Conservation (phyloP, 1,140 invertebrate species). For the Thereuonema tuberculata region DNA sequence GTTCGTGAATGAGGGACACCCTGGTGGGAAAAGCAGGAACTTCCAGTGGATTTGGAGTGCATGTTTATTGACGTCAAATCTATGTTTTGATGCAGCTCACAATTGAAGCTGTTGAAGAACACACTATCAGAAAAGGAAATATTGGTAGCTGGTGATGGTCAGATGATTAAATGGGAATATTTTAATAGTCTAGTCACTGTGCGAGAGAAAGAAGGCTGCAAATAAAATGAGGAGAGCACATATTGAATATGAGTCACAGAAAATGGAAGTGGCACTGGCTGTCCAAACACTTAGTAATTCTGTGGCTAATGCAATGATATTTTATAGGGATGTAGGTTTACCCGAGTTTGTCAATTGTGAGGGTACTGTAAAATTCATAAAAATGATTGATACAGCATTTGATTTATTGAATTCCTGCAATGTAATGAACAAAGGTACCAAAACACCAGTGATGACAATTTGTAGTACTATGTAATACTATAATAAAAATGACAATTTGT, state of each 20-base stretch:
- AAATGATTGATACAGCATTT: neutral
- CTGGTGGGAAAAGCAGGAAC: too few species aligned
- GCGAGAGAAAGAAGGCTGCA: constrained; percentile 21
- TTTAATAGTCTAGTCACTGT: constrained; percentile 20
- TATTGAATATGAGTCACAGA: constrained; percentile 23
- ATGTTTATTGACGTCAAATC: too few species aligned
- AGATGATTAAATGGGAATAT: constrained; percentile 15
- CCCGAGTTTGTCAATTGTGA: neutral
- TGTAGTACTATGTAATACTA: too few species aligned
- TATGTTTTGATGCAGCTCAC: constrained; percentile 16
- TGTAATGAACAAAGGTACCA: neutral
- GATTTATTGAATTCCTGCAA: neutral
- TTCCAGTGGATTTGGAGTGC: too few species aligned
- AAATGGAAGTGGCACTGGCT: constrained; percentile 24
- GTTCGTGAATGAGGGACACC: too few species aligned
- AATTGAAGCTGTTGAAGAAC: constrained; percentile 23
- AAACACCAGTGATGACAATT: neutral
- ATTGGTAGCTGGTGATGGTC: constrained; percentile 13
- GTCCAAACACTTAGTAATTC: neutral
- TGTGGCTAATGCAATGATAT: neutral
- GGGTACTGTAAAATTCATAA: neutral
- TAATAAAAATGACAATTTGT: neutral
- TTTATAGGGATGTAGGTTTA: neutral
- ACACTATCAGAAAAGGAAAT: constrained; percentile 16
- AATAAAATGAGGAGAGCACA: constrained; percentile 24